Base-by-base conservation (phyloP, 2,888 invertebrate genomes). In the Villa cingulata region DNA sequence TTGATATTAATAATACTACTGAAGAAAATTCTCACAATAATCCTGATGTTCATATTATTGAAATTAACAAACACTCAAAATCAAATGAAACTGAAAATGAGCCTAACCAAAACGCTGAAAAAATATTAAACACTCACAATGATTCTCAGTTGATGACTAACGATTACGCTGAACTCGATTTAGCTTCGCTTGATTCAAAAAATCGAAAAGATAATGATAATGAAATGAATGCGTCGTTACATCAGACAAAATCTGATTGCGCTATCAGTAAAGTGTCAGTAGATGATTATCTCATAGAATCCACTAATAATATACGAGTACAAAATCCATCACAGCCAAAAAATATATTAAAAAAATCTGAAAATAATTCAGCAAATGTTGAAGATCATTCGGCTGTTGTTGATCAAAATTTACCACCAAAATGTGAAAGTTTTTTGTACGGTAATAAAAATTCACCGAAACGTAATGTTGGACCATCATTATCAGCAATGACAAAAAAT, bases 401-500 rank as follows among this genome's bases (percentile, higher is more conserved):
- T n/a, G n/a, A n/a, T n/a, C 1, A 32, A 32, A 32, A 32, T 32
- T 12, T 32, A 4, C 3, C 29, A 32, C 29, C 1, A 12, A 5
- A 12, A 32, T 32, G 12, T 12, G 29, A 32, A 32, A 32, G 29
- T 32, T 32, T 32, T 32, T 14, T 32, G 1, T 32, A 12, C 12
- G 12, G 29, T 12, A 32, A 32, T 32, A 32, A 32, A 32, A 32
- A 32, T 32, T 12, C 29, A 12, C 9, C 12, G 12, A 12, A 23
- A 7, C 4, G 12, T 12, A 12, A 3, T 5, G 29, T 12, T 12
- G 27, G 10, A 27, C 27, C 27, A 27, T 10, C 27, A n/a, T n/a
- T n/a, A n/a, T n/a, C n/a, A n/a, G 7, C 23, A 23, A 7, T 38
- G 18, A 32, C 34, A 9, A 61, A 63, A 44, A 61, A 55, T 42